These are phyloP conservation scores for Cephus rjabovi DNA, from an alignment of 2,888 invertebrate genomes.

Conservation along the genomic window DNA sequence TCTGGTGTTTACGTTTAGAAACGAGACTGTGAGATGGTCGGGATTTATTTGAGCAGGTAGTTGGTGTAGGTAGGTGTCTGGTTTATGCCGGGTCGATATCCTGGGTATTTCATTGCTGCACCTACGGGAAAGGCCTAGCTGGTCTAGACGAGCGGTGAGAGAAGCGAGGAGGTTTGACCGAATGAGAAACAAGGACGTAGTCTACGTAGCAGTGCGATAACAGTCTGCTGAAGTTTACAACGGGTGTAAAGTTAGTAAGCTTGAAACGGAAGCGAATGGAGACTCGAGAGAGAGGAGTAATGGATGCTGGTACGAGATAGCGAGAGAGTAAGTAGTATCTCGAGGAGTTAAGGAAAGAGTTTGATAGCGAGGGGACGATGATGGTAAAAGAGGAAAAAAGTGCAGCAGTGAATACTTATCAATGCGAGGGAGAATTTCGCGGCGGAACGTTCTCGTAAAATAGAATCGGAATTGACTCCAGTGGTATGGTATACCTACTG, in stretches of 20 bases:
- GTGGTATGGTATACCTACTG: background rate
- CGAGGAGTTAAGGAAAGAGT: background rate
- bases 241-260: conserved; percentile 34
- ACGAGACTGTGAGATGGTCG: background rate
- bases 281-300: background rate
- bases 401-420: conserved; percentile 48
- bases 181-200: conserved; percentile 31
- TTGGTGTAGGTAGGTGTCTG: background rate
- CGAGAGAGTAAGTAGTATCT: background rate
- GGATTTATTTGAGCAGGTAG: background rate
- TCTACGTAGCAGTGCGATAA: conserved; percentile 28
- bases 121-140: background rate
- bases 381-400: conserved; percentile 22
- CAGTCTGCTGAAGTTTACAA: conserved; percentile 33
- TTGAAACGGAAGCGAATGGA: background rate
- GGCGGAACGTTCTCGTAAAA: conserved; percentile 32
- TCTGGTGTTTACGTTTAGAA: background rate
- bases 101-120: background rate
- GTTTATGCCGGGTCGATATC: background rate
- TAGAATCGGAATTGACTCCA: conserved; percentile 25
- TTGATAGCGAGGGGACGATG: conserved; percentile 15
- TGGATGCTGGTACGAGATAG: background rate
- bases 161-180: background rate
- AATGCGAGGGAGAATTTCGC: conserved; percentile 40
- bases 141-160: conserved; percentile 12